A percentile compares a stretch with the other conserved stretches of the same genome.
These are phyloP conservation scores for Lasioglossum marginatum DNA, from an alignment of 2,888 invertebrate species.

Conservation along the genomic window DNA sequence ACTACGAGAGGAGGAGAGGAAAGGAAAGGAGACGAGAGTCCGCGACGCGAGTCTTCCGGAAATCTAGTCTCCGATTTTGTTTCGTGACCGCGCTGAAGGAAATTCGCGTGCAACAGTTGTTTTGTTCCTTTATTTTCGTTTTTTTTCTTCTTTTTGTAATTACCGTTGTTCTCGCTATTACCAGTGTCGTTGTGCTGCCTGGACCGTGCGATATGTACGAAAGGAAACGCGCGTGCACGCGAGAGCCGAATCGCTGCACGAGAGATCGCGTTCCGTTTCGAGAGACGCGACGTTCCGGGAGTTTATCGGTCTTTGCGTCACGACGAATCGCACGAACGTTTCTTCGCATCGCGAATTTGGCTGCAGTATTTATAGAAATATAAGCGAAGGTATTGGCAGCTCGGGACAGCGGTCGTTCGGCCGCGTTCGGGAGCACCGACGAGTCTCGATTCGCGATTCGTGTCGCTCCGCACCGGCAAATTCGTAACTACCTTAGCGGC, in stretches of 20 bases:
- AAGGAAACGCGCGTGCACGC: constrained; percentile 29
- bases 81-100: not conserved
- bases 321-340: not conserved
- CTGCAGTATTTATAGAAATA: constrained; percentile 80
- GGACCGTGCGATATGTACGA: not conserved
- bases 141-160: not conserved
- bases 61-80: not conserved
- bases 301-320: not conserved
- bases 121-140: constrained; percentile 4
- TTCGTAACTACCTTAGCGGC: not conserved
- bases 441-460: not conserved
- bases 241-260: constrained; percentile 5
- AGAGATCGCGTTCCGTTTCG: not conserved
- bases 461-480: not conserved
- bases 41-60: not conserved
- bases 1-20: not conserved
- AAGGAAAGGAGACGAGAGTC: not conserved
- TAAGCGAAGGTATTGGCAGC: constrained; percentile 72
- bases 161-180: constrained; percentile 7
- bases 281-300: not conserved
- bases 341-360: constrained; percentile 50
- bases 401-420: constrained; percentile 6
- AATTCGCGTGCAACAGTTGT: constrained; percentile 13
- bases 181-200: not conserved
- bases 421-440: not conserved